Conservation (phyloP, 2,113 vertebrate genomes). For the Pelusios castaneus region DNA sequence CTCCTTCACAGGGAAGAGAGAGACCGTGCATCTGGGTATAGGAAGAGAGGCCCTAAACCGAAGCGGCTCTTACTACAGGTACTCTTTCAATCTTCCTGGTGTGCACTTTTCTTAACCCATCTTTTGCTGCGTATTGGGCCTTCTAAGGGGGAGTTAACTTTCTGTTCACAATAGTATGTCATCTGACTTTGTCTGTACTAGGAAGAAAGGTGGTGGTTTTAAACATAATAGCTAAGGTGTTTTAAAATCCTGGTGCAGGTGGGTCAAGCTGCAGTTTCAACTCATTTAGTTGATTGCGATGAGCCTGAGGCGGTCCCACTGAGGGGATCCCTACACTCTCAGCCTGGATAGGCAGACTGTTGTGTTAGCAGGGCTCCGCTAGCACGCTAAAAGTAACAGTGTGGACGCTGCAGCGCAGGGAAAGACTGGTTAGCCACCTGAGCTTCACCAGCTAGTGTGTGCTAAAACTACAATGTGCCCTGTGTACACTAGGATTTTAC, state of each 20-base stretch:
- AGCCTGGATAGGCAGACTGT: not conserved
- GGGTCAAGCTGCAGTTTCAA: not conserved
- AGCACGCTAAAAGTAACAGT: not conserved
- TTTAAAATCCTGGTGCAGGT: not conserved
- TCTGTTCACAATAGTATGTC: not conserved
- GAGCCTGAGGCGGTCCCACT: not conserved
- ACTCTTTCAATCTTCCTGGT: slow-evolving; percentile 53
- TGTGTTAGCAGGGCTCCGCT: not conserved
- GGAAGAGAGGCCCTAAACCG: slow-evolving; percentile 96
- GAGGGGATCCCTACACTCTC: not conserved
- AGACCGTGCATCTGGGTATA: slow-evolving; percentile 92
- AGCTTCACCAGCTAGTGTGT: not conserved
- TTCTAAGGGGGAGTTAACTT: not conserved
- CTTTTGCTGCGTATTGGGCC: not conserved
- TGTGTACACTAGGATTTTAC: not conserved
- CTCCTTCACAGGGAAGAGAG: slow-evolving; percentile 88
- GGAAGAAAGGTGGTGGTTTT: not conserved
- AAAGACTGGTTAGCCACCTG: not conserved
- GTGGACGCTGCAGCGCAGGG: not conserved
- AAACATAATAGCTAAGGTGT: not conserved
- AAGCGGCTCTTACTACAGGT: slow-evolving; percentile 94
- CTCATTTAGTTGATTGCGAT: not conserved
- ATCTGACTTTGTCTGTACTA: not conserved
- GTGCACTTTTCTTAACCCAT: not conserved
- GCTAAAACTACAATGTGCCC: not conserved